A percentile compares a stretch with the other conserved stretches of the same genome.
Conservation (phyloP, 2,113 vertebrate species). For the Dolichallabes microphthalmus region DNA sequence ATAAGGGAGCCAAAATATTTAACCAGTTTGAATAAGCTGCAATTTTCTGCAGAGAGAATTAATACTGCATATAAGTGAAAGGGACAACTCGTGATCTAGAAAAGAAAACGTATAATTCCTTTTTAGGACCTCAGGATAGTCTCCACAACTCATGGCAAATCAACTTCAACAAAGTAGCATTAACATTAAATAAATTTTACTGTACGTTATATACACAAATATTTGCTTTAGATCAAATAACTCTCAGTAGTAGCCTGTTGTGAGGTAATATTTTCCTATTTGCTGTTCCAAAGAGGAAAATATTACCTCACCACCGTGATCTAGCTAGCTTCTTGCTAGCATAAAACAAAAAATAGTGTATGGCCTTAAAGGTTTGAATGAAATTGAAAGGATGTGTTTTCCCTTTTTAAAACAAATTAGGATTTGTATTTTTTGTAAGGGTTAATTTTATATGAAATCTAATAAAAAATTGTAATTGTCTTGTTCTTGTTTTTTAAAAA, state of each 20-base stretch:
- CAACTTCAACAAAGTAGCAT: neutral
- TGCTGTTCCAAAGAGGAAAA: neutral
- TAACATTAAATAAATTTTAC: neutral
- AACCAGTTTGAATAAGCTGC: neutral
- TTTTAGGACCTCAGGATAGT: neutral
- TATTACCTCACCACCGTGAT: neutral
- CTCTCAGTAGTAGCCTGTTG: neutral
- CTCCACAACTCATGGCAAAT: neutral
- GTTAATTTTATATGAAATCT: neutral
- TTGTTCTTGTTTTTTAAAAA: neutral
- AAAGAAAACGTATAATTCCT: neutral
- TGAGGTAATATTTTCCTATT: too few species aligned
- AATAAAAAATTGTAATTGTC: neutral
- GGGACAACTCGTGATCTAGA: neutral
- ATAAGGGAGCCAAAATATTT: neutral
- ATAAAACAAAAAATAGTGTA: neutral
- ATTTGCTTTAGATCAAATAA: neutral
- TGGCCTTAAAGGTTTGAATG: neutral
- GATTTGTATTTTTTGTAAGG: neutral
- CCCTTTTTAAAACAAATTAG: neutral
- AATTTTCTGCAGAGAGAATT: neutral
- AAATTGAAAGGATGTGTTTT: neutral
- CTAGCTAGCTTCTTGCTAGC: neutral
- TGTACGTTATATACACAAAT: neutral
- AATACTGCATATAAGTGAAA: neutral